Evolutionary conservation across 1,140 invertebrate genomes (phyloP).

Genomic region (Mya arenaria): DNA sequence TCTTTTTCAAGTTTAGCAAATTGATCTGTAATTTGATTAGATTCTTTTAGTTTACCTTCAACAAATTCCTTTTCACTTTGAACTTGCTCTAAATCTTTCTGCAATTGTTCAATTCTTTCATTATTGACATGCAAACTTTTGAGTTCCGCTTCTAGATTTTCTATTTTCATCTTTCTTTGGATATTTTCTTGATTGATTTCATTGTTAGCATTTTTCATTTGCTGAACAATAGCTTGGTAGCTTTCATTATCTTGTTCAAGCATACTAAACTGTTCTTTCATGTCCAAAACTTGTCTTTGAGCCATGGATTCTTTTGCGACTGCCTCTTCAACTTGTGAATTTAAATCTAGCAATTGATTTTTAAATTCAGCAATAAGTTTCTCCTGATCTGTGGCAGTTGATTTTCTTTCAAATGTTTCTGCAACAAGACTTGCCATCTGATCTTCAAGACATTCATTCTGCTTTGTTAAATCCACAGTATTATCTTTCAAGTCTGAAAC

Average conservation of each 20-base stretch:
- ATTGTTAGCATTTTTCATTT: constrained; percentile 77
- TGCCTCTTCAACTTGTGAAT: constrained; percentile 43
- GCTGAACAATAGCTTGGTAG: constrained; percentile 83
- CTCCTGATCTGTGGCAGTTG: constrained; percentile 16
- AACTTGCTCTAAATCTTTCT: constrained; percentile 37
- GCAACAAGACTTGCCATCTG: constrained; percentile 34
- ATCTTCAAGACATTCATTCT: constrained; percentile 46
- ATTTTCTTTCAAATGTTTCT: constrained; percentile 27
- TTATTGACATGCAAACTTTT: no score
- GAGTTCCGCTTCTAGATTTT: constrained; percentile 45
- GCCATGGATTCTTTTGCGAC: constrained; percentile 3
- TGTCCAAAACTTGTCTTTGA: constrained; percentile 65
- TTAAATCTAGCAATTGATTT: constrained; percentile 16
- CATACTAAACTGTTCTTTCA: constrained; percentile 84
- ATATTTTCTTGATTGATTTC: constrained; percentile 80
- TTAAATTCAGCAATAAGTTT: constrained; percentile 18
- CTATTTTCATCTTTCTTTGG: constrained; percentile 38
- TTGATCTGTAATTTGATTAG: background rate
- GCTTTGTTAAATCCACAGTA: background rate
- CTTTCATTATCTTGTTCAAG: constrained; percentile 90
- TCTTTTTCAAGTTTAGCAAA: constrained; percentile 26
- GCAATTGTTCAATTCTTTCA: no score
- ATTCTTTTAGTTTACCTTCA: no score
- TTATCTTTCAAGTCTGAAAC: constrained; percentile 9
- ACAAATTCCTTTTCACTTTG: constrained; percentile 37